Evolutionary conservation across 2,888 invertebrate genomes (phyloP).

Genomic region (Dascillus cervinus): DNA sequence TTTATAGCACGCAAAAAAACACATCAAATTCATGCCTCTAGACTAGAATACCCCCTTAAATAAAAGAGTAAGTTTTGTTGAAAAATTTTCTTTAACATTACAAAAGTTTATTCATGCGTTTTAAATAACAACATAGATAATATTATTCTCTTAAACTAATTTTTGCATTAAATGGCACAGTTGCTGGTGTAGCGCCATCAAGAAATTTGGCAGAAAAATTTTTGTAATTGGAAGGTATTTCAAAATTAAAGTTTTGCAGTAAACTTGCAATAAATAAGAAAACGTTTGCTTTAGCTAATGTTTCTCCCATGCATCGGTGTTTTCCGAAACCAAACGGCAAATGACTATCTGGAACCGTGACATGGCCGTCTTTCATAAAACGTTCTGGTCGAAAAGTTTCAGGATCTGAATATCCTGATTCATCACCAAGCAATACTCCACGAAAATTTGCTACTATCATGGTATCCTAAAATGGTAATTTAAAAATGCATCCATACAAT

Average conservation of each 20-base stretch:
- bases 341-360: conserved; percentile 53
- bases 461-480: conserved; percentile 51
- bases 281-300: conserved; percentile 67
- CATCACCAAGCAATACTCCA: conserved; percentile 60
- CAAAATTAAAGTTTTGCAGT: conserved; percentile 65
- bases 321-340: conserved; percentile 73
- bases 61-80: no score
- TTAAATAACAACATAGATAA: not conserved
- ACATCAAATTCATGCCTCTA: no score
- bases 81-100: no score
- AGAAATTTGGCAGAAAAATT: conserved; percentile 58
- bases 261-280: conserved; percentile 68
- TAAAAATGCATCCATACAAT: not conserved
- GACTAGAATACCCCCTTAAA: no score
- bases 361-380: conserved; percentile 58
- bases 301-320: conserved; percentile 77
- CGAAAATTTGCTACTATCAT: conserved; percentile 73
- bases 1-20: no score
- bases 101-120: not conserved
- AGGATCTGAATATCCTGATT: conserved; percentile 58
- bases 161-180: conserved; percentile 62
- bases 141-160: conserved; percentile 38
- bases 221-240: conserved; percentile 54
- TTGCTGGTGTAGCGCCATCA: conserved; percentile 73
- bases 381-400: conserved; percentile 68